phyloP scores from a whole-genome alignment of 2,113 vertebrate genomes.

The Rissa tridactyla region DNA sequence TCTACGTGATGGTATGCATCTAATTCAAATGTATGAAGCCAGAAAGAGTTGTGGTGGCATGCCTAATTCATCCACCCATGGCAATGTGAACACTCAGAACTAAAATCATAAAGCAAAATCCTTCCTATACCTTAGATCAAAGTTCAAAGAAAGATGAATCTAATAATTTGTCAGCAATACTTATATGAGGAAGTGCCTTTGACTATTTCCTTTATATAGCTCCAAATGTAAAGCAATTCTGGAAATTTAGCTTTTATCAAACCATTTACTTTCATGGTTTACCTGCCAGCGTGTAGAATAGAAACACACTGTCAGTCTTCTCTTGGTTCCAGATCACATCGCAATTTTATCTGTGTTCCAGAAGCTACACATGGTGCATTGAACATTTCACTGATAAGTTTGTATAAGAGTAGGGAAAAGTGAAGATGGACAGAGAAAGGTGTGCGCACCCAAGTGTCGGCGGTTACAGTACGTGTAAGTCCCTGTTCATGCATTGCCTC shows the following conservation, averaged over 20 bases:
- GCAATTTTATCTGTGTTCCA: background rate
- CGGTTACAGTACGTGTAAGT: rapidly evolving
- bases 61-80: background rate
- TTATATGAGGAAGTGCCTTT: background rate
- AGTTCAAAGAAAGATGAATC: background rate
- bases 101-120: background rate
- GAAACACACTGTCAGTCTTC: background rate
- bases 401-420: background rate
- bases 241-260: background rate
- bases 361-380: background rate
- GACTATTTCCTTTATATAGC: background rate
- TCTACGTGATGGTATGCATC: background rate
- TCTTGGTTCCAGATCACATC: background rate
- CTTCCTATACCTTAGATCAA: background rate
- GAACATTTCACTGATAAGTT: background rate
- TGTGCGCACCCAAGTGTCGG: background rate
- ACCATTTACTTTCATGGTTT: background rate
- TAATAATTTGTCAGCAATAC: background rate
- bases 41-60: background rate
- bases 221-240: background rate
- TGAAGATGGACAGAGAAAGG: background rate
- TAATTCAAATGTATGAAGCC: background rate
- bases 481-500: background rate
- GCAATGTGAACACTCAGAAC: background rate
- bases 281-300: background rate